Evolutionary conservation across 1,140 invertebrate genomes (phyloP).

Genomic region (Aphaenogaster rudis): DNA sequence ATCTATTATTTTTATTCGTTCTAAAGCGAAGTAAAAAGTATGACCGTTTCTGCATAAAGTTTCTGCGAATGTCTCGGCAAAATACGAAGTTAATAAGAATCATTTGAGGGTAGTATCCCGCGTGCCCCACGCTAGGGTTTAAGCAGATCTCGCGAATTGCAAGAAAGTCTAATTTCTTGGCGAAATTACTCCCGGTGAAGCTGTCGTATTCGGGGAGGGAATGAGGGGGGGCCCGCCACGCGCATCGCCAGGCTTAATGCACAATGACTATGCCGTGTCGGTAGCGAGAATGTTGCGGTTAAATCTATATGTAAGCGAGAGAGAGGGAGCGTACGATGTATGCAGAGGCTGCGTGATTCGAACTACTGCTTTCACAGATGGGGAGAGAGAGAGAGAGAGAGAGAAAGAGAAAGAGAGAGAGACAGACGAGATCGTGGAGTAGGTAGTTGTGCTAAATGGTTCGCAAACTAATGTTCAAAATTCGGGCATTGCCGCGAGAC

Average conservation of each 20-base stretch:
- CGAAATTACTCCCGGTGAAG: constrained; percentile 39
- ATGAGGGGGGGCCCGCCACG: neutral
- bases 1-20: neutral
- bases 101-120: neutral
- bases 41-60: neutral
- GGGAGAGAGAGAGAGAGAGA: neutral
- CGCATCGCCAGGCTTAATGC: constrained; percentile 69
- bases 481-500: constrained; percentile 67
- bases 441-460: constrained; percentile 79
- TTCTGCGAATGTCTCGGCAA: neutral
- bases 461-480: constrained; percentile 79
- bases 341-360: constrained; percentile 70
- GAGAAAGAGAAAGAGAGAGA: neutral
- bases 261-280: constrained; percentile 71
- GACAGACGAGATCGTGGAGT: constrained; percentile 36
- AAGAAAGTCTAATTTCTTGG: constrained; percentile 44
- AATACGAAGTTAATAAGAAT: constrained; percentile 2
- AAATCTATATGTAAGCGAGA: constrained; percentile 65
- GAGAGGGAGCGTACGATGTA: constrained; percentile 55
- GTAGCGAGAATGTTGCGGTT: constrained; percentile 73
- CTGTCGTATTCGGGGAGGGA: constrained; percentile 35
- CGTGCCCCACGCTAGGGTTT: neutral
- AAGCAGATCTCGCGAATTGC: constrained; percentile 27
- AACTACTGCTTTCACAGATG: constrained; percentile 64
- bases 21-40: neutral